A percentile compares a stretch with the other conserved stretches of the same genome.
These are phyloP conservation scores for Lasioglossum vierecki DNA, from an alignment of 2,888 invertebrate species.

Conservation along the genomic window DNA sequence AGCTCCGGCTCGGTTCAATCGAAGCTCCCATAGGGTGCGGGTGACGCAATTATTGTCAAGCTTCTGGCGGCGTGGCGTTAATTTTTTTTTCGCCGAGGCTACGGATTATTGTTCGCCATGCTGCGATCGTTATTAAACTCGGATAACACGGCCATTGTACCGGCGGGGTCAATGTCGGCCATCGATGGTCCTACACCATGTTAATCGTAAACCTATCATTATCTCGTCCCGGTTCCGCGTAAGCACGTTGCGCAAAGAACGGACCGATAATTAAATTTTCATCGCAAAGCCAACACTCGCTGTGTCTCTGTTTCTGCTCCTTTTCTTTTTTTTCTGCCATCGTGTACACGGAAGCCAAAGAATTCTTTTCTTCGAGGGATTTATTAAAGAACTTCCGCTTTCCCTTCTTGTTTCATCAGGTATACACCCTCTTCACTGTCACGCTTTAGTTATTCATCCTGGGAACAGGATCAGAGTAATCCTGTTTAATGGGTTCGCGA, in stretches of 20 bases:
- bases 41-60: background rate
- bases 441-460: background rate
- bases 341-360: background rate
- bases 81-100: background rate
- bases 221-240: background rate
- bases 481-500: background rate
- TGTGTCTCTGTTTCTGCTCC: background rate
- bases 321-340: background rate
- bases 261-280: background rate
- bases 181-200: background rate
- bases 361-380: background rate
- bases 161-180: background rate
- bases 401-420: background rate
- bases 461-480: background rate
- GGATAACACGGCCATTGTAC: background rate
- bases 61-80: background rate
- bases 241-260: background rate
- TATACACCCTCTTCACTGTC: background rate
- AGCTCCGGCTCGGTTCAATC: background rate
- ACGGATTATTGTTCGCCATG: background rate
- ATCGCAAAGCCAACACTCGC: background rate
- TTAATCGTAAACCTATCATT: background rate
- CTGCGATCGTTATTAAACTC: constrained; percentile 2
- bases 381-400: background rate
- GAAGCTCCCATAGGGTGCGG: background rate